Percentiles rank a stretch among this genome's conserved stretches.
Evolutionary conservation across 2,113 vertebrate genomes (phyloP).

Genomic region (Mormoops blainvillei): DNA sequence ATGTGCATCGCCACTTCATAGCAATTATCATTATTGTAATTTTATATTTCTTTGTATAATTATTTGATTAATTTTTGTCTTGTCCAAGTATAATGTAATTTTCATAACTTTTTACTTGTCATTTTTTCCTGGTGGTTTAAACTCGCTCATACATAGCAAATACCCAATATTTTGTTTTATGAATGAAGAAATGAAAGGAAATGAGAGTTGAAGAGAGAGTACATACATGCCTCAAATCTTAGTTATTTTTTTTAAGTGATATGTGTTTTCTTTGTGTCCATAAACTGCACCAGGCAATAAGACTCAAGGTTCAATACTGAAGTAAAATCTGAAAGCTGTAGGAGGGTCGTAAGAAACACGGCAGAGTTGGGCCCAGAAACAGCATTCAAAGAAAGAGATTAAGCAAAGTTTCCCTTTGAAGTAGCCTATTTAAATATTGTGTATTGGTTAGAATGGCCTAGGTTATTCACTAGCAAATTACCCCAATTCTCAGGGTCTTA

Average conservation of each 20-base stretch:
- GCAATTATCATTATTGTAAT: neutral
- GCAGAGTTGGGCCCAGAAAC: neutral
- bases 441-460: neutral
- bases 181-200: neutral
- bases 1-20: neutral
- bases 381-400: neutral
- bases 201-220: neutral
- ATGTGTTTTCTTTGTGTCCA: neutral
- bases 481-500: neutral
- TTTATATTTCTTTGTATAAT: neutral
- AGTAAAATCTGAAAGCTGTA: neutral
- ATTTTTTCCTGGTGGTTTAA: neutral
- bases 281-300: neutral
- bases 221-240: neutral
- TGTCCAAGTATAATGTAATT: neutral
- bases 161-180: slow-evolving; percentile 7
- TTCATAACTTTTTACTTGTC: neutral
- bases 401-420: neutral
- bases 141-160: neutral
- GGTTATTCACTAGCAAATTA: neutral
- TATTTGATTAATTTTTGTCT: neutral
- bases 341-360: neutral
- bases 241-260: neutral
- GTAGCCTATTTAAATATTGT: neutral
- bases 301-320: neutral